Percentiles rank a stretch among this genome's conserved stretches.
Evolutionary conservation across 2,888 invertebrate species (phyloP).

Genomic region (Tyria jacobaeae): DNA sequence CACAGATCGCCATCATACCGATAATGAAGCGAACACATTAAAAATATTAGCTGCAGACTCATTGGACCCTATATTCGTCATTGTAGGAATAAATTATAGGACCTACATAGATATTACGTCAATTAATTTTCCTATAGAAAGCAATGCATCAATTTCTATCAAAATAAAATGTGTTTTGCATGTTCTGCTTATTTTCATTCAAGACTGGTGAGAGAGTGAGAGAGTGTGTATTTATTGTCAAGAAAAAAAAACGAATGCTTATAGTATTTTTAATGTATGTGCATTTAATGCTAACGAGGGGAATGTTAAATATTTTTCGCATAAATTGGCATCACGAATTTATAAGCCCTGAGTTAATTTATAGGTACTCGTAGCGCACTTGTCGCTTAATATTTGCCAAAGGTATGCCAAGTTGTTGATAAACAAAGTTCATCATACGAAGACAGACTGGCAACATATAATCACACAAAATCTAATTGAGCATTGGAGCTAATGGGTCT

Average conservation of each 20-base stretch:
- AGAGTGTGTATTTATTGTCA: neutral
- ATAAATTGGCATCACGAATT: conserved; percentile 12
- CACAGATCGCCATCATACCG: conserved; percentile 68
- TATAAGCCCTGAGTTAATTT: conserved; percentile 8
- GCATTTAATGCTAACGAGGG: conserved; percentile 20
- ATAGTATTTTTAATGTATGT: conserved; percentile 5
- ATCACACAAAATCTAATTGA: too few relatives aligned
- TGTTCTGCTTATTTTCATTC: conserved; percentile 5
- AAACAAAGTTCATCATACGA: too few relatives aligned
- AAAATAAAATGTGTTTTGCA: conserved; percentile 19
- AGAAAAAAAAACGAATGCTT: neutral
- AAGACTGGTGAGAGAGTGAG: too few relatives aligned
- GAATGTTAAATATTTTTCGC: conserved; percentile 15
- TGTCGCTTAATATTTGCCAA: neutral
- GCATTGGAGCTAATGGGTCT: too few relatives aligned
- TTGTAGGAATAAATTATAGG: conserved; percentile 46
- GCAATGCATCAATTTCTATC: conserved; percentile 46
- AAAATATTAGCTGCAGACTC: conserved; percentile 62
- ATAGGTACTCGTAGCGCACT: neutral
- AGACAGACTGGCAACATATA: too few relatives aligned
- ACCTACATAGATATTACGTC: conserved; percentile 33
- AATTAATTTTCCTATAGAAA: conserved; percentile 44
- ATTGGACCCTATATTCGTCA: conserved; percentile 48
- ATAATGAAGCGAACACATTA: conserved; percentile 74
- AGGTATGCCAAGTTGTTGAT: too few relatives aligned